phyloP scores from a whole-genome alignment of 2,113 vertebrate genomes.

The Eurystomus gularis region DNA sequence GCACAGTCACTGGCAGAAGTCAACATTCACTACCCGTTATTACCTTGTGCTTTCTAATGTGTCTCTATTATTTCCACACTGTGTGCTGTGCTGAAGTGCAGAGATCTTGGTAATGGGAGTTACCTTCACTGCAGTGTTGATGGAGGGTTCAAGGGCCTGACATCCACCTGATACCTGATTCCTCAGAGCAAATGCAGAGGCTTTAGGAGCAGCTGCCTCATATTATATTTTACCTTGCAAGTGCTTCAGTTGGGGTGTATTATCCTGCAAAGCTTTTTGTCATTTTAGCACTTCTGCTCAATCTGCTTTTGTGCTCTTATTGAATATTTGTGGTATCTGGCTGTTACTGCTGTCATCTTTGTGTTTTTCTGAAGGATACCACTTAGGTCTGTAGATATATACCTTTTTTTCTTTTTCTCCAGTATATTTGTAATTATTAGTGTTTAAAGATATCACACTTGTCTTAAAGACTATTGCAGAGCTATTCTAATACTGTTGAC shows the following conservation, averaged over 20 bases:
- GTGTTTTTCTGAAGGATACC: conserved; percentile 26
- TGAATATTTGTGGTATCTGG: background rate
- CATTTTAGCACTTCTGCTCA: background rate
- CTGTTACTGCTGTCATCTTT: background rate
- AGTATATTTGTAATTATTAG: conserved; percentile 18
- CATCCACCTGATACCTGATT: background rate
- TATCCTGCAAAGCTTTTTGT: conserved; percentile 1
- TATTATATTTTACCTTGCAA: background rate
- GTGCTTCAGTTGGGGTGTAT: background rate
- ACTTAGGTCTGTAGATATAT: background rate
- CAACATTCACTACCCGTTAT: background rate
- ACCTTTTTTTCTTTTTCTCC: background rate
- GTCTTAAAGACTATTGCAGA: conserved; percentile 35
- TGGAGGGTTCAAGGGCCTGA: background rate
- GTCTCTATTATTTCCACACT: background rate
- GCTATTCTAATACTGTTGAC: conserved; percentile 20
- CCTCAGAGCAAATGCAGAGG: background rate
- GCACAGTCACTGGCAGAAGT: background rate
- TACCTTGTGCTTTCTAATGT: background rate
- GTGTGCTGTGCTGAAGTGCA: background rate
- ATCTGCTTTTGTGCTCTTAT: background rate
- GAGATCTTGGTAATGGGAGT: background rate
- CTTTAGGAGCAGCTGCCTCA: background rate
- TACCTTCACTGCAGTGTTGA: background rate
- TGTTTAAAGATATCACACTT: conserved; percentile 28